Percentiles rank a stretch among this genome's conserved stretches.
Evolutionary conservation across 2,888 invertebrate species (phyloP).

Genomic region (Neria commutata): DNA sequence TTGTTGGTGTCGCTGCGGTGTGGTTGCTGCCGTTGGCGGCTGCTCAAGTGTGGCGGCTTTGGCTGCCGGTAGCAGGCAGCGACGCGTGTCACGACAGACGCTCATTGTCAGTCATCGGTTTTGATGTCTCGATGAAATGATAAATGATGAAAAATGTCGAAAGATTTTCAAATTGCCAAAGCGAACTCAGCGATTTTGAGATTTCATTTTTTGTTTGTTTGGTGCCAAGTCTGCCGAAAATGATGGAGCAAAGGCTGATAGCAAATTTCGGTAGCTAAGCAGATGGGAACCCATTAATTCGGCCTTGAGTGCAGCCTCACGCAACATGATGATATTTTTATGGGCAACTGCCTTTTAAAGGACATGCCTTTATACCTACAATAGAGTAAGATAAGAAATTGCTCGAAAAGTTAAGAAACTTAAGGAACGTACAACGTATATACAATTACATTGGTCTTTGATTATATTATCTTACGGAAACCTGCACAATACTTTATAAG

Average conservation of each 20-base stretch:
- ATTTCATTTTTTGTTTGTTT: neutral
- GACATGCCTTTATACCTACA: too few species aligned
- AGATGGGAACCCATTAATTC: conserved; percentile 1
- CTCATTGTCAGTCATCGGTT: conserved; percentile 55
- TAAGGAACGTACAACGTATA: too few species aligned
- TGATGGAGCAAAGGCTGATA: neutral
- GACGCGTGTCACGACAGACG: conserved; percentile 38
- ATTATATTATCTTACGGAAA: too few species aligned
- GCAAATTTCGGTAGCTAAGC: neutral
- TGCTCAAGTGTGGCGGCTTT: neutral
- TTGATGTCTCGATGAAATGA: conserved; percentile 55
- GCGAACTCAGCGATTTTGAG: conserved; percentile 37
- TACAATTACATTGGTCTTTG: too few species aligned
- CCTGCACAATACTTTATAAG: too few species aligned
- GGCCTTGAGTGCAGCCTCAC: neutral
- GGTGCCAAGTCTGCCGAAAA: neutral
- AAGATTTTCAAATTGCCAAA: conserved; percentile 60
- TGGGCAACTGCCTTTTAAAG: too few species aligned
- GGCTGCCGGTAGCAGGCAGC: conserved; percentile 3
- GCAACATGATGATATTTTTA: too few species aligned
- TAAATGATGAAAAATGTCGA: conserved; percentile 62
- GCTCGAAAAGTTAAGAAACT: too few species aligned
- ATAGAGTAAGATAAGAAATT: too few species aligned
- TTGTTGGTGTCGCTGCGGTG: conserved; percentile 6
- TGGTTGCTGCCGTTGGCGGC: neutral